phyloP scores from a whole-genome alignment of 2,113 vertebrate genomes.

The Scolopax mira region DNA sequence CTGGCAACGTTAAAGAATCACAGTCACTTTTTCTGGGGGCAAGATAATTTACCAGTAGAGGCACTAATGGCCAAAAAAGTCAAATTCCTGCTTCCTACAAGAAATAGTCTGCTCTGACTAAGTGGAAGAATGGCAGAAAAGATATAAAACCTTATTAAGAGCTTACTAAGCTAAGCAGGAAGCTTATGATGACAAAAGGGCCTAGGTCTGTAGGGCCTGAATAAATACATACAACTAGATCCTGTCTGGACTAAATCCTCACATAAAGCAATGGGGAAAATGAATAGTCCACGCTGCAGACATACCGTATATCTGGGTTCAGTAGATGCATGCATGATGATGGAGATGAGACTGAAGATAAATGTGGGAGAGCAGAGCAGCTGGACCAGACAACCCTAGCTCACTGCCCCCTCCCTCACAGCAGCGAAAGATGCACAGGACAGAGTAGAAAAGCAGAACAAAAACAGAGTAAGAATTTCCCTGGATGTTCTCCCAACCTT shows the following conservation, averaged over 20 bases:
- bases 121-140: conserved; percentile 17
- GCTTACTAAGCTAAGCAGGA: background rate
- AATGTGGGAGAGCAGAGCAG: background rate
- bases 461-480: background rate
- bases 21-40: background rate
- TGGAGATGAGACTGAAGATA: background rate
- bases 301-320: background rate
- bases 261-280: background rate
- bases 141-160: conserved; percentile 1
- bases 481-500: background rate
- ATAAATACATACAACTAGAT: background rate
- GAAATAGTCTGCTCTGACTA: background rate
- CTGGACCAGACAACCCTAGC: background rate
- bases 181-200: background rate
- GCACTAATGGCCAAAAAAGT: background rate
- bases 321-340: background rate
- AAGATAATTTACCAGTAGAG: conserved; percentile 17
- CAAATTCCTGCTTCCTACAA: conserved; percentile 13
- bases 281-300: background rate
- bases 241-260: background rate
- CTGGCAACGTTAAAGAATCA: background rate
- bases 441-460: background rate
- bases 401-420: background rate
- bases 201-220: background rate
- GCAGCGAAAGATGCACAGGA: background rate